A percentile compares a stretch with the other conserved stretches of the same genome.
Evolutionary conservation across 2,888 invertebrate species (phyloP).

Genomic region (Mechanitis mazaeus): DNA sequence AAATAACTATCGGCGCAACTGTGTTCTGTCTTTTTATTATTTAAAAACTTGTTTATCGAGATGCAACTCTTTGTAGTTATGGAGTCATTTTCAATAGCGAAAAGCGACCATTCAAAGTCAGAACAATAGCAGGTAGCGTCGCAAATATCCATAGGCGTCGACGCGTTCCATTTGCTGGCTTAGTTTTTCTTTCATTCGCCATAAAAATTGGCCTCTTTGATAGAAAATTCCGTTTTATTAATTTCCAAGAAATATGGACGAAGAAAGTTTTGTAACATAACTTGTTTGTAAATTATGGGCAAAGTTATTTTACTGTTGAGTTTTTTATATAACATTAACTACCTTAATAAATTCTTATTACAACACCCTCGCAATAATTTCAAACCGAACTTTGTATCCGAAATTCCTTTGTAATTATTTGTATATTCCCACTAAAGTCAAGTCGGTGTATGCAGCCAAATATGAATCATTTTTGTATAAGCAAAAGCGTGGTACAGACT

Average conservation of each 20-base stretch:
- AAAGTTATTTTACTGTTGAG: not conserved
- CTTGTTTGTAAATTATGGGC: not conserved
- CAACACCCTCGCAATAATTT: not conserved
- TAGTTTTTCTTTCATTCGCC: slow-evolving; percentile 21
- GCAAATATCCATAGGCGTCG: slow-evolving; percentile 21
- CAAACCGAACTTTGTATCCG: not conserved
- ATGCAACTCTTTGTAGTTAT: slow-evolving; percentile 18
- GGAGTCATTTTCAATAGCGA: slow-evolving; percentile 17
- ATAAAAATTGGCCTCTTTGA: slow-evolving; percentile 22
- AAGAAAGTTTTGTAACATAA: not conserved
- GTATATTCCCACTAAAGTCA: not conserved
- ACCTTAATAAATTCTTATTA: slow-evolving; percentile 2
- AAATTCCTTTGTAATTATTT: not conserved
- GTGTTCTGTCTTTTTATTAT: not conserved
- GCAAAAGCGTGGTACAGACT: slow-evolving; percentile 6
- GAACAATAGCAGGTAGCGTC: slow-evolving; percentile 23
- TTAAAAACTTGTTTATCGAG: slow-evolving; percentile 11
- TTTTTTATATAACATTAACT: not conserved
- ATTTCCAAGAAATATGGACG: slow-evolving; percentile 9
- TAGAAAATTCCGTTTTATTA: slow-evolving; percentile 18
- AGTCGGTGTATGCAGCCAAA: slow-evolving; percentile 2
- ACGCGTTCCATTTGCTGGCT: slow-evolving; percentile 19
- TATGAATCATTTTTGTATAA: slow-evolving; percentile 8
- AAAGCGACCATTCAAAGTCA: slow-evolving; percentile 15
- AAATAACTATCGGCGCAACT: not conserved